Base-by-base conservation (phyloP, 1,140 invertebrate genomes). In the Euwallacea similis region DNA sequence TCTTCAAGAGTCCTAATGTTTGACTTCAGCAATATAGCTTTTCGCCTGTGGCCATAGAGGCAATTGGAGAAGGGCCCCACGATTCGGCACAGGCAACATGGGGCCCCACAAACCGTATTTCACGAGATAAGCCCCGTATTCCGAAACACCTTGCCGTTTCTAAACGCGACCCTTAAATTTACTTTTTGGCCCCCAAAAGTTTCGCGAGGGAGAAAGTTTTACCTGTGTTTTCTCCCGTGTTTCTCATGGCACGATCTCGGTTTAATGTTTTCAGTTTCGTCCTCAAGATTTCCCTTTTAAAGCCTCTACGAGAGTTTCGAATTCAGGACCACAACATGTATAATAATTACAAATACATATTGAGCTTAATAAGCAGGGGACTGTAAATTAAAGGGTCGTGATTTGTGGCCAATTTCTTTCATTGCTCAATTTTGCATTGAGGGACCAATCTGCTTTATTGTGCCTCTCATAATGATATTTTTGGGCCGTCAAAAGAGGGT, bases 91-190 rank as follows among this genome's bases (percentile, higher is more conserved):
- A 33, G 21, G 21, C 21, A 33, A 33, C 21, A 33, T 33, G 56
- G 43, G 59, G 59, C 55, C 72, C 56, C 54, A 44, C 54, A 70
- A 72, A 66, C 70, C 73, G 70, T 74, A 74, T 71, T 74, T 74
- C 56, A 74, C 59, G 16, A 72, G 73, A 74, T 74, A 75, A 73
- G 70, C 73, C 71, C 71, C 71, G 58, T 68, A 60, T 61, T 60
- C 53, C 66, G 66, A 68, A 68, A 68, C 66, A 68, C 66, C 66
- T 68, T 68, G 55, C 55, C 21, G 21, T 33, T 68, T 59, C 42
- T 8, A 50, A 50, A 50, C 46, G 46, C 13, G 46, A 10, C 21
- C 21, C 21, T 33, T 33, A 33, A 33, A 33, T 33, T 33, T 33
- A 33, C 21, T 60, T 60, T 54, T 54, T 33, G 15, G 21, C 21